Conservation (phyloP, 2,888 invertebrate genomes). For the Stenotaenia linearis region DNA sequence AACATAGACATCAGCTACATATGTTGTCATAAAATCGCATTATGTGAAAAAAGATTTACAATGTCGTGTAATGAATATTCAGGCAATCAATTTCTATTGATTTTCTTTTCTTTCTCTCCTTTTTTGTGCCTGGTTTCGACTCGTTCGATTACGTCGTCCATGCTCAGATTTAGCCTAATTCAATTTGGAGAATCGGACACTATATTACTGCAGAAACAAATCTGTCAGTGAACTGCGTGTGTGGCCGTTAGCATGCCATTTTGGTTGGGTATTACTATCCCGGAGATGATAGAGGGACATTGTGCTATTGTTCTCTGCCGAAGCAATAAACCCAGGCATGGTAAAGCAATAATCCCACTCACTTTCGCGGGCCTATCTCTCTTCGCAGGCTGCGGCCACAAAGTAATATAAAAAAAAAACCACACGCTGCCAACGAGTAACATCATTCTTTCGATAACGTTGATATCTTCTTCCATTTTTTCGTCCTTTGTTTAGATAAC, state of each 20-base stretch:
- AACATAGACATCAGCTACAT: neutral
- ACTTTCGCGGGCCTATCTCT: neutral
- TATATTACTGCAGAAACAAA: conserved; percentile 33
- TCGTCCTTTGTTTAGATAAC: neutral
- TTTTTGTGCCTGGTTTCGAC: neutral
- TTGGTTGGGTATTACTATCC: neutral
- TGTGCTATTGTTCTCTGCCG: neutral
- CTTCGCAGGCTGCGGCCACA: conserved; percentile 1
- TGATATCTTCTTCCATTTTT: neutral
- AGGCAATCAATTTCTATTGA: neutral
- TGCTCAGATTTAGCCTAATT: neutral
- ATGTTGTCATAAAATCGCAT: neutral
- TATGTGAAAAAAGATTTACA: neutral
- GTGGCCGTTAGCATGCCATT: neutral
- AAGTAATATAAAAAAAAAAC: neutral
- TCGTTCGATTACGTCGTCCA: too few relatives aligned
- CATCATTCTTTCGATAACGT: conserved; percentile 10
- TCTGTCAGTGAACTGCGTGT: conserved; percentile 22
- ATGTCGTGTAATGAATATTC: neutral
- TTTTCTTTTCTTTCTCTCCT: neutral
- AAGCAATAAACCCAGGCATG: neutral
- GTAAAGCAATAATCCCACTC: conserved; percentile 13
- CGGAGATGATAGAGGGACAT: neutral
- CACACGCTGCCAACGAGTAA: neutral
- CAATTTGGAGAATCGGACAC: neutral